Evolutionary conservation across 2,113 vertebrate species (phyloP), one percentile per base, ranked within the genome.

Genomic region (Channa argus): DNA sequence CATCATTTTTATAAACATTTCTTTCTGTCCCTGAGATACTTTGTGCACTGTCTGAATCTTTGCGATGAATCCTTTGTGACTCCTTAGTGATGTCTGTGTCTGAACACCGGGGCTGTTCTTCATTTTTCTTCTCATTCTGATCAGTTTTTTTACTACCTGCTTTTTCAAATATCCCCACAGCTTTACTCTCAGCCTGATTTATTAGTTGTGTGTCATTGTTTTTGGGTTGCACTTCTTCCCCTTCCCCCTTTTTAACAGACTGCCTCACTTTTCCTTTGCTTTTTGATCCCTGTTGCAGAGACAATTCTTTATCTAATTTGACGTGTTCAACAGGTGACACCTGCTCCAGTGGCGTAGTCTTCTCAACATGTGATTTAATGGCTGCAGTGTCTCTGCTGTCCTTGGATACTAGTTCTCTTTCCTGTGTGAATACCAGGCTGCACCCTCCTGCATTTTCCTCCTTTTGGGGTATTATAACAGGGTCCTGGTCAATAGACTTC

Each of bases 381-480:
- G 55, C 37, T 54, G 78, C 53, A 11, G 39, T 71, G 63, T 63
- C 33, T 5, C 13, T 54, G 38, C 24, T 49, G 15, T 79, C 77
- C 55, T 79, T 59, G 0, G 76, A 80, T 43, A 7, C 34, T 0
- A 71, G 63, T 69, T 76, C 54, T 44, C 11, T 64, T 51, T 77
- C 41, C 11, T 63, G 37, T 64, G 71, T 72, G 52, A 86, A 63
- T 63, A 11, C 13, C 1, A 53, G 51, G 41, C 77, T 60, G 11
- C 66, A 34, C 54, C 15, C 63, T 8, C 46, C 63, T 34, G 66
- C 15, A 58, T 43, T 69, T 55, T 79, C 78, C 71, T 86, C 77
- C 60, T 79, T 83, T 81, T 67, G 65, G 49, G 79, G 41, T 84
- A 68, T 71, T 85, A 83, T 59, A 71, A 56, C 54, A 0, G 59